A percentile compares a stretch with the other conserved stretches of the same genome.
Evolutionary conservation across 2,113 vertebrate species (phyloP).

Genomic region (Phycodurus eques): DNA sequence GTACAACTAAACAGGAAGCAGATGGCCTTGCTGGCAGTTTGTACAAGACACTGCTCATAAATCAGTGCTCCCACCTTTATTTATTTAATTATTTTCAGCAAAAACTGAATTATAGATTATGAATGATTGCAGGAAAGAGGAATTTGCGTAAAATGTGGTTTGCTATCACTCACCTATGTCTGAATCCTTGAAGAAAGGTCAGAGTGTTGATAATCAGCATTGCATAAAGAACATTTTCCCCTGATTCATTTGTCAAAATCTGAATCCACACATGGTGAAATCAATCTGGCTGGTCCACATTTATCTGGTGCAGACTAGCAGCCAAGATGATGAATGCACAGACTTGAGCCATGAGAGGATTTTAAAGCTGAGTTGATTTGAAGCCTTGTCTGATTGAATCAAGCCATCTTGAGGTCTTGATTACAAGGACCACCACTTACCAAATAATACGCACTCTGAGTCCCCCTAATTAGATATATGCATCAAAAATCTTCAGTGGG

Average conservation of each 20-base stretch:
- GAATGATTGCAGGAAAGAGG: constrained; percentile 11
- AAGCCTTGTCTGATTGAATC: constrained; percentile 68
- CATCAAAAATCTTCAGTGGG: not conserved
- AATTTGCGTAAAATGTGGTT: not conserved
- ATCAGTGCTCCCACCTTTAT: constrained; percentile 28
- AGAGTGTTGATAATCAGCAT: not conserved
- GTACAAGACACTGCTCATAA: constrained; percentile 28
- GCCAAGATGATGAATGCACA: constrained; percentile 25
- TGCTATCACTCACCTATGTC: not conserved
- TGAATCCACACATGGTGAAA: constrained; percentile 17
- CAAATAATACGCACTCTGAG: constrained; percentile 23
- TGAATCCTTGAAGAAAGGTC: not conserved
- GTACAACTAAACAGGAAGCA: constrained; percentile 30
- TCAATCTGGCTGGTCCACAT: constrained; percentile 26
- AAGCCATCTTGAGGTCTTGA: constrained; percentile 50
- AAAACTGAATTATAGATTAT: constrained; percentile 32
- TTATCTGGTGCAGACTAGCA: constrained; percentile 26
- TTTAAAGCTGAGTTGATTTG: constrained; percentile 60
- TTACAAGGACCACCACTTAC: constrained; percentile 54
- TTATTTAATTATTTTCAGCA: constrained; percentile 1
- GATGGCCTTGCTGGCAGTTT: constrained; percentile 32
- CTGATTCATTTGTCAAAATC: constrained; percentile 10
- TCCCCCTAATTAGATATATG: not conserved
- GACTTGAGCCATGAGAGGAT: constrained; percentile 37
- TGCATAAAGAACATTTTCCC: constrained; percentile 5